Percentiles rank a stretch among this genome's conserved stretches.
phyloP scores from a whole-genome alignment of 1,140 invertebrate species.

The Hestina assimilis region DNA sequence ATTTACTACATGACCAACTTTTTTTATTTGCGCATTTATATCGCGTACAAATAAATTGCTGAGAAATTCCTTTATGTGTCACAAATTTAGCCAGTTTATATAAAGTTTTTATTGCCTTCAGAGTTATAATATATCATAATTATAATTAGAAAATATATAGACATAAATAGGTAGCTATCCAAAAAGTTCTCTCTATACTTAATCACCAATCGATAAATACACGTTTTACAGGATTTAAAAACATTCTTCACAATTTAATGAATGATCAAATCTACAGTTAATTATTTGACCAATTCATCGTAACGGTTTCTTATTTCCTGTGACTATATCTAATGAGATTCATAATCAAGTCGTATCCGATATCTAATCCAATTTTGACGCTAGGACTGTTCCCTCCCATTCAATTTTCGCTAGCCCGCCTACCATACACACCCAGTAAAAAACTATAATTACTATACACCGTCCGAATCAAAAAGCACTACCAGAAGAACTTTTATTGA shows the following conservation, averaged over 20 bases:
- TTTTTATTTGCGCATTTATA: not conserved
- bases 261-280: conserved; percentile 14
- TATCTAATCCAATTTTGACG: conserved; percentile 34
- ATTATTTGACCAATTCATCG: conserved; percentile 16
- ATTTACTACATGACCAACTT: not conserved
- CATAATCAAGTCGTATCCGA: conserved; percentile 36
- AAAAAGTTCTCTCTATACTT: not conserved
- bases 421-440: conserved; percentile 45
- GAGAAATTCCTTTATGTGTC: too few relatives aligned
- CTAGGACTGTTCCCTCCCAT: conserved; percentile 48
- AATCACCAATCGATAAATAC: not conserved
- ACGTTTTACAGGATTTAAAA: conserved; percentile 5
- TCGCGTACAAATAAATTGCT: not conserved
- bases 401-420: conserved; percentile 61
- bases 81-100: too few relatives aligned
- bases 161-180: too few relatives aligned
- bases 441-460: conserved; percentile 48
- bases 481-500: conserved; percentile 25
- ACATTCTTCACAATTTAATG: conserved; percentile 5
- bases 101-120: too few relatives aligned
- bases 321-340: conserved; percentile 26
- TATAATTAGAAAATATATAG: too few relatives aligned
- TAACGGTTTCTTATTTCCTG: conserved; percentile 25
- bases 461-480: conserved; percentile 44
- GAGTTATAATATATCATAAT: too few relatives aligned